Evolutionary conservation across 2,888 invertebrate species (phyloP).

Genomic region (Ochlodes sylvanus): DNA sequence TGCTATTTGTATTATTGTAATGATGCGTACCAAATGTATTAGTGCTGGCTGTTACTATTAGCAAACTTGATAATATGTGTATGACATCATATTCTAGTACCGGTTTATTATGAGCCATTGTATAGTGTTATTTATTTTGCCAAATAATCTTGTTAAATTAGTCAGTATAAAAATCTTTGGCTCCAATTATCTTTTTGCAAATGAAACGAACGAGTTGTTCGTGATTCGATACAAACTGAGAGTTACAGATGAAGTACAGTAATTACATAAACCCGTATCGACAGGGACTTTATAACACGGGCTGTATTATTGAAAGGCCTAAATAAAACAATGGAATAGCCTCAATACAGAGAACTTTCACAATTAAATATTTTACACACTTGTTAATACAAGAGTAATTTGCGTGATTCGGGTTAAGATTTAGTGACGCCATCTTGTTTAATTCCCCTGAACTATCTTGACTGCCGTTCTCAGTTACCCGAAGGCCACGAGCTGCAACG

Average conservation of each 20-base stretch:
- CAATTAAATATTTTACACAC: too few species aligned
- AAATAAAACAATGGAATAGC: too few species aligned
- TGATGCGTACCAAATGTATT: constrained; percentile 33
- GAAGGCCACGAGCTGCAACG: too few species aligned
- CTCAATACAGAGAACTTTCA: too few species aligned
- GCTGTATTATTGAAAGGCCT: too few species aligned
- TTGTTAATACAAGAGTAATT: too few species aligned
- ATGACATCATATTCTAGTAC: constrained; percentile 13
- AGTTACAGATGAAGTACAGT: background rate
- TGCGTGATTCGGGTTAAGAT: too few species aligned
- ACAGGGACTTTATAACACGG: too few species aligned
- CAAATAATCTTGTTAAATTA: background rate
- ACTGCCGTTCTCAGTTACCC: too few species aligned
- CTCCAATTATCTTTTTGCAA: constrained; percentile 17
- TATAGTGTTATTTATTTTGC: background rate
- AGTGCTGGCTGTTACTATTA: constrained; percentile 16
- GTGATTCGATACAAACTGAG: background rate
- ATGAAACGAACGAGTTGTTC: background rate
- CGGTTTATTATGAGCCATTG: constrained; percentile 14
- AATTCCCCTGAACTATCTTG: too few species aligned
- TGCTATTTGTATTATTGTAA: constrained; percentile 26
- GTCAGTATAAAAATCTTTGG: constrained; percentile 30
- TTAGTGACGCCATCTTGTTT: too few species aligned
- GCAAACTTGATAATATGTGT: constrained; percentile 10
- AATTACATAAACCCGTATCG: background rate